Base-by-base conservation (phyloP, 2,888 invertebrate species). In the Hydrotaea diabolus region DNA sequence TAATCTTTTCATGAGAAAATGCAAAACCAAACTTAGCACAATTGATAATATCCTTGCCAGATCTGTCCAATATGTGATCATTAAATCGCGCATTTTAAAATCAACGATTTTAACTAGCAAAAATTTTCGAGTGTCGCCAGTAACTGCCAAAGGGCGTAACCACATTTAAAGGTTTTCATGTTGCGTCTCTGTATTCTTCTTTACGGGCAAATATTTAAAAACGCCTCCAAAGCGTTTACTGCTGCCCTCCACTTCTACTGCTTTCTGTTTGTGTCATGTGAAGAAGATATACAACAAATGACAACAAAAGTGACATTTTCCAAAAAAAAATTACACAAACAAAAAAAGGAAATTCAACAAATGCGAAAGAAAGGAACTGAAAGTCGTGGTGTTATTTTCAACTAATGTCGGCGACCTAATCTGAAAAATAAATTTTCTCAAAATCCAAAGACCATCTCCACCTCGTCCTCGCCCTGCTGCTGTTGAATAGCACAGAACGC, bases 341-440 rank as follows among this genome's bases (percentile, higher is more conserved):
- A 57, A 55, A 9, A n/a, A 66, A 59, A 26, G 13, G 77, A 57
- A 3, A 19, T 15, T 46, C 21, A 55, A 72, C 62, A 72, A 49
- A 31, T 7, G 7, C 31, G 7, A 31, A 43, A 11, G 2, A 21
- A 74, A 19, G n/a, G 21, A 77, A 81, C 66, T 84, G 53, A 76
- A 75, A 80, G n/a, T 69, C 53, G 49, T 80, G 79, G 79, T 74
- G 80, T 80, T 80, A 74, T 46, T 80, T 78, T 21, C 59, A 77
- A 71, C 84, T 77, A 84, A 84, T 81, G 80, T 81, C 85, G 64
- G 80, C 86, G 64, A 79, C 86, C 87, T 87, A 87, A 87, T 87
- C 87, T 86, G 85, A 75, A 85, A 87, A 87, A 87, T 87, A 86
- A 87, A 87, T 87, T 87, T 87, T 87, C 87, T 87, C 82, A 76